A percentile compares a stretch with the other conserved stretches of the same genome.
These are phyloP conservation scores for Magallana ariakensis DNA, from an alignment of 1,140 invertebrate genomes.

Conservation along the genomic window DNA sequence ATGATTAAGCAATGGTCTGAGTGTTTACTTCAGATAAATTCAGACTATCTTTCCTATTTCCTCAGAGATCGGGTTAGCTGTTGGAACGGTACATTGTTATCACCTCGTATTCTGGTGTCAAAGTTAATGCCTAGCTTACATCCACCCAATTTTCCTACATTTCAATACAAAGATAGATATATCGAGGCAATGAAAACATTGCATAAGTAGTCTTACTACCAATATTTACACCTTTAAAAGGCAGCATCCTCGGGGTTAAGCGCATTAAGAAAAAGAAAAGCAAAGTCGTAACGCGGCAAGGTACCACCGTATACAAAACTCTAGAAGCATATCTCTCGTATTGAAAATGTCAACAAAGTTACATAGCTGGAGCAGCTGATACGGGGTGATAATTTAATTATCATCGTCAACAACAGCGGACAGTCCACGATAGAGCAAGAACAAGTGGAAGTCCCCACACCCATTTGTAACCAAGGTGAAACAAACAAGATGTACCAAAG, in stretches of 20 bases:
- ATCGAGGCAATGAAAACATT: not conserved
- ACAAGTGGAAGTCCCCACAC: conserved; percentile 14
- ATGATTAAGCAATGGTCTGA: conserved; percentile 11
- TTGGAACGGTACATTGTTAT: conserved; percentile 16
- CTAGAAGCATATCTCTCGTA: conserved; percentile 14
- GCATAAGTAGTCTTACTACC: not conserved
- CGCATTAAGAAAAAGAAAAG: not conserved
- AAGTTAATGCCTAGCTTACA: not conserved
- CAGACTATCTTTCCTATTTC: not conserved
- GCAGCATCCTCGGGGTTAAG: not conserved
- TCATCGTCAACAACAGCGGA: conserved; percentile 5
- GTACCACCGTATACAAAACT: not conserved
- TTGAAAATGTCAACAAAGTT: conserved; percentile 35
- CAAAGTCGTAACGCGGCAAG: not conserved
- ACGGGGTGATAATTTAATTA: conserved; percentile 22
- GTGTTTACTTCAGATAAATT: conserved; percentile 5
- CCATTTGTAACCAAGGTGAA: not conserved
- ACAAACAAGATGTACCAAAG: conserved; percentile 22
- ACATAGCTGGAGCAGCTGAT: conserved; percentile 10
- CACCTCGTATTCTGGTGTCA: not conserved
- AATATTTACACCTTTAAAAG: not conserved
- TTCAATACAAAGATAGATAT: conserved; percentile 3
- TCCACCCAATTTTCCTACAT: not conserved
- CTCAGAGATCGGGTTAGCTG: not conserved
- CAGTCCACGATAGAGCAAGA: not conserved